Evolutionary conservation across 1,140 invertebrate genomes (phyloP), one percentile per base, ranked within the genome.

Genomic region (Vollenhovia emeryi): DNA sequence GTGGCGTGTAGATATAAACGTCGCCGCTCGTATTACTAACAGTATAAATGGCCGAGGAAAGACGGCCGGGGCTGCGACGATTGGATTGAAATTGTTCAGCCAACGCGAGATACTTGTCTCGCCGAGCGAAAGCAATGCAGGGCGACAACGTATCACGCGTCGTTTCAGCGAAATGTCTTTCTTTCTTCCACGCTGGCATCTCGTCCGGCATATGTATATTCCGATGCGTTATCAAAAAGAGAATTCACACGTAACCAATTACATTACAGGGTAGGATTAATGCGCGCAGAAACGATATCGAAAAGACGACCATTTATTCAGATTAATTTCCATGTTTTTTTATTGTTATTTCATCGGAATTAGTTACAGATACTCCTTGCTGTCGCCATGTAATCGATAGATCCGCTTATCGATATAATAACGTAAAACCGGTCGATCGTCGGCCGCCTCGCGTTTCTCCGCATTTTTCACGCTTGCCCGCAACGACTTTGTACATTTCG

Each of bases 11-110:
- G 66, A 64, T 74, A 76, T 87, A 85, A 86, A 62, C 76, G 59
- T 85, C 75, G 69, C 79, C 82, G 59, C 21, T 85, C 45, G 24
- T 78, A 74, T 87, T 62, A 33, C 48, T 76, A 78, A 78, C 83
- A 76, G 80, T 76, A 83, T 74, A 84, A 84, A 84, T 45, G 62
- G 74, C 55, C 36, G 55, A 69, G 15, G 55, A 86, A 64, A 21
- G 15, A 13, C 40, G 33, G 3, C 59, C 69, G 40, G 55, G 50
- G 18, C 43, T 30, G 43, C 60, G 33, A 68, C 68, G 69, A 87
- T 80, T 74, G 84, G 43, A 43, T 82, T 24, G 59, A 64, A 78
- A 78, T 78, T 55, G 78, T 66, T 71, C 33, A 50, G 64, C 50
- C 78, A 43, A 40, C 78, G 66, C 60, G 66, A 73, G 50, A 71